Evolutionary conservation across 2,888 invertebrate species (phyloP).

Genomic region (Oscheius sp.): DNA sequence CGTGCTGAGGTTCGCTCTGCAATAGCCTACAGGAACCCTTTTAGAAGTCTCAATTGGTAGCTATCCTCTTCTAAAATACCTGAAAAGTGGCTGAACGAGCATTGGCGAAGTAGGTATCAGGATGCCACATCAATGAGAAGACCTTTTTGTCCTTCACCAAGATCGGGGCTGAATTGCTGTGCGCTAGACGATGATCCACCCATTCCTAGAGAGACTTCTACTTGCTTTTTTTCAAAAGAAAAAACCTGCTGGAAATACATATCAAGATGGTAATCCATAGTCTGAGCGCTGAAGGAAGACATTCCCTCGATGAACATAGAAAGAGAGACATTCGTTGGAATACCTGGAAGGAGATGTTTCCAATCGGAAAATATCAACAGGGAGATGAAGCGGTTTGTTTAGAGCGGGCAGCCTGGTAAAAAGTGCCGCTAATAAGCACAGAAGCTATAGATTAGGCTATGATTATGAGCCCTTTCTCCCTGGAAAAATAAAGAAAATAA

Average conservation of each 20-base stretch:
- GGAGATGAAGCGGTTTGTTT: background rate
- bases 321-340: slow-evolving; percentile 68
- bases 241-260: slow-evolving; percentile 67
- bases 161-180: slow-evolving; percentile 64
- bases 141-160: slow-evolving; percentile 63
- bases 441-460: background rate
- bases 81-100: slow-evolving; percentile 62
- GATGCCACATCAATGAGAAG: slow-evolving; percentile 65
- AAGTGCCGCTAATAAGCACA: background rate
- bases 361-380: background rate
- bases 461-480: background rate
- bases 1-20: too few relatives aligned
- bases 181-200: slow-evolving; percentile 62
- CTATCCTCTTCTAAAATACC: too few relatives aligned
- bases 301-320: slow-evolving; percentile 70
- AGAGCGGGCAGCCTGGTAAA: slow-evolving; percentile 2
- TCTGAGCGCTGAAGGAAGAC: slow-evolving; percentile 69
- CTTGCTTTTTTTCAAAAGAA: background rate
- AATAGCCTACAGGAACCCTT: too few relatives aligned
- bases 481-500: background rate
- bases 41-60: too few relatives aligned
- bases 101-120: slow-evolving; percentile 66
- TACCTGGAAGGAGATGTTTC: slow-evolving; percentile 48
- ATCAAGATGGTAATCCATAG: slow-evolving; percentile 70
- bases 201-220: slow-evolving; percentile 47